Percentiles rank a stretch among this genome's conserved stretches.
Conservation (phyloP, 2,888 invertebrate species). For the Amphipyra tragopoginis region DNA sequence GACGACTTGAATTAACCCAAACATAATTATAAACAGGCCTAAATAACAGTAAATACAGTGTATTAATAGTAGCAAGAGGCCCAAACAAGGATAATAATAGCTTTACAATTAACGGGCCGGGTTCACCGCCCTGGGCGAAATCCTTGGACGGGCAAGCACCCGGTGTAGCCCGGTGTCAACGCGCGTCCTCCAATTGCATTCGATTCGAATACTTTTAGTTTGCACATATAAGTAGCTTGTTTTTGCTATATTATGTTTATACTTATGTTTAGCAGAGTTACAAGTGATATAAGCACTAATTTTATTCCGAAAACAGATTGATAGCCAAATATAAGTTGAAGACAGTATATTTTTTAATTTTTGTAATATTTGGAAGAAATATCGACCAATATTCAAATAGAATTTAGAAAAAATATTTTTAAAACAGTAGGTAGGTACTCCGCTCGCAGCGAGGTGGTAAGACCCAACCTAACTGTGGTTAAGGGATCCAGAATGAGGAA, state of each 20-base stretch:
- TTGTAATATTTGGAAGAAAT: too few species aligned
- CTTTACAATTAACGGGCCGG: slow-evolving; percentile 45
- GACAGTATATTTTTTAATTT: too few species aligned
- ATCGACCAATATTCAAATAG: too few species aligned
- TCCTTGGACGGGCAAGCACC: slow-evolving; percentile 41
- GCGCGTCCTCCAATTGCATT: slow-evolving; percentile 31
- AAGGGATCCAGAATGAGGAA: too few species aligned
- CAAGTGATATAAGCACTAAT: too few species aligned
- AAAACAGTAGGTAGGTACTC: too few species aligned
- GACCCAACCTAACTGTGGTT: too few species aligned
- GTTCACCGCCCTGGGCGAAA: slow-evolving; percentile 39
- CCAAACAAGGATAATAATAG: slow-evolving; percentile 50
- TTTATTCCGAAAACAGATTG: too few species aligned
- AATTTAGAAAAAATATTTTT: too few species aligned
- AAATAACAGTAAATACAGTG: slow-evolving; percentile 53
- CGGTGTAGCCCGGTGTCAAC: slow-evolving; percentile 28
- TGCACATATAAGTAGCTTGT: slow-evolving; percentile 3
- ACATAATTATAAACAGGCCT: slow-evolving; percentile 53
- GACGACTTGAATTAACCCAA: slow-evolving; percentile 38
- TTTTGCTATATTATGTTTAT: slow-evolving; percentile 1
- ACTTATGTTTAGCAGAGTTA: too few species aligned
- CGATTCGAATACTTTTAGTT: slow-evolving; percentile 45
- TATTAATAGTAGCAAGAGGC: slow-evolving; percentile 47
- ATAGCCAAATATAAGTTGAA: too few species aligned
- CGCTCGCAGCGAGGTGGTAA: too few species aligned